Percentiles rank a stretch among this genome's conserved stretches.
phyloP scores from a whole-genome alignment of 2,888 invertebrate genomes.

The Micoletzkya japonica region DNA sequence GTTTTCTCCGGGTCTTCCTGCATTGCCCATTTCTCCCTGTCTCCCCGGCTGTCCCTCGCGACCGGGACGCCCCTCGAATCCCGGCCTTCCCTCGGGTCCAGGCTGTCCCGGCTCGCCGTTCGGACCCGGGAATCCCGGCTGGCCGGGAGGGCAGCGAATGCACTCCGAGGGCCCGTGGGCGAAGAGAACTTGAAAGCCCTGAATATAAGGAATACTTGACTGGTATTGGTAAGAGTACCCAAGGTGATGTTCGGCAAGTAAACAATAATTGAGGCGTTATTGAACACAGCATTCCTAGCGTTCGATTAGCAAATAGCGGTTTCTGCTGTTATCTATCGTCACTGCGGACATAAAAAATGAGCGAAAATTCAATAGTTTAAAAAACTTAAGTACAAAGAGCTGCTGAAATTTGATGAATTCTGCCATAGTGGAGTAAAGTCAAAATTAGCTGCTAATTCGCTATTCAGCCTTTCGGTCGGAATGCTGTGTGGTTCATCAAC shows the following conservation, averaged over 20 bases:
- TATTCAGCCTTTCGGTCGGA: too few relatives aligned
- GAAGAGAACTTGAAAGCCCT: constrained; percentile 24
- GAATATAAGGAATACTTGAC: background rate
- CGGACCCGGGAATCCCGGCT: constrained; percentile 23
- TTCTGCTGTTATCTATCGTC: too few relatives aligned
- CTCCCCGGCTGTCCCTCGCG: constrained; percentile 37
- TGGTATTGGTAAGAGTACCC: background rate
- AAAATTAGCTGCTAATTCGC: too few relatives aligned
- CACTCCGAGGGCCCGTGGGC: constrained; percentile 22
- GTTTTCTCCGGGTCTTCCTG: constrained; percentile 32
- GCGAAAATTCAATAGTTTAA: background rate
- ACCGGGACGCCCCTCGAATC: constrained; percentile 36
- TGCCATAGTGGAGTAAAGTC: too few relatives aligned
- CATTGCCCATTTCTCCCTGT: constrained; percentile 36
- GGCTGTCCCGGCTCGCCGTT: constrained; percentile 28
- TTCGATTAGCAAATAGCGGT: too few relatives aligned
- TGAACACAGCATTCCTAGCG: too few relatives aligned
- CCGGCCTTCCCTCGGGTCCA: constrained; percentile 36
- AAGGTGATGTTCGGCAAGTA: too few relatives aligned
- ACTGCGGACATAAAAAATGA: background rate
- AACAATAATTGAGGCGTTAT: too few relatives aligned
- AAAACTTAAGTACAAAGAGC: too few relatives aligned
- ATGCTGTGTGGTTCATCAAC: too few relatives aligned
- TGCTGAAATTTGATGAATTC: too few relatives aligned
- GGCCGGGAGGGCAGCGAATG: constrained; percentile 13